These are phyloP conservation scores for Mastacembelus armatus DNA, from an alignment of 2,797 vertebrate species.

Conservation along the genomic window DNA sequence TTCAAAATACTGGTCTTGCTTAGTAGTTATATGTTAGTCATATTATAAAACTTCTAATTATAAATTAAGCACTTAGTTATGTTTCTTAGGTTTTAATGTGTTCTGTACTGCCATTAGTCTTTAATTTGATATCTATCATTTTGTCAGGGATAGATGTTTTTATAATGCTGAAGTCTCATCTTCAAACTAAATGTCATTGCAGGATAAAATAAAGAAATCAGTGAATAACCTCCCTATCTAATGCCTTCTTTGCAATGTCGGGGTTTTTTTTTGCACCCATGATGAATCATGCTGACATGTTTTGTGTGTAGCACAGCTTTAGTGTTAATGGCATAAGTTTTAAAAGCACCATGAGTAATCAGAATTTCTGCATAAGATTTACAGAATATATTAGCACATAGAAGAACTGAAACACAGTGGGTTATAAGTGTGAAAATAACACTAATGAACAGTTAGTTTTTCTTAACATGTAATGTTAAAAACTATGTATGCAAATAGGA, in stretches of 20 bases:
- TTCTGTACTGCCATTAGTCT: slow-evolving; percentile 1
- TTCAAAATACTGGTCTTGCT: neutral
- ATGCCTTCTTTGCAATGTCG: too few relatives aligned
- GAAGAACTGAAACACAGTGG: neutral
- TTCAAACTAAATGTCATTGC: neutral
- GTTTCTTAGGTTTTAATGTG: neutral
- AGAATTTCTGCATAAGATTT: neutral
- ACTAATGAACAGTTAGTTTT: too few relatives aligned
- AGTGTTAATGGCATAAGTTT: neutral
- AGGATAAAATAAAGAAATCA: neutral
- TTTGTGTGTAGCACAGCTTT: neutral
- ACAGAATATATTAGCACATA: neutral
- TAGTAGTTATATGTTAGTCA: neutral
- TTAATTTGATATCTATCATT: neutral
- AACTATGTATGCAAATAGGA: too few relatives aligned
- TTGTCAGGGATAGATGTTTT: neutral
- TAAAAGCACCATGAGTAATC: neutral
- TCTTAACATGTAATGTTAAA: too few relatives aligned
- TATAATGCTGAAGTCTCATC: neutral
- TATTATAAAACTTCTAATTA: neutral
- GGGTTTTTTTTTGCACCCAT: neutral
- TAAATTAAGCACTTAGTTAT: neutral
- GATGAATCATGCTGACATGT: slow-evolving; percentile 14
- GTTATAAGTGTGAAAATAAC: too few relatives aligned
- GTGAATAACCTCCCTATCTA: slow-evolving; percentile 3